Conservation (phyloP, 2,888 invertebrate species). For the Mythimna ferrago region DNA sequence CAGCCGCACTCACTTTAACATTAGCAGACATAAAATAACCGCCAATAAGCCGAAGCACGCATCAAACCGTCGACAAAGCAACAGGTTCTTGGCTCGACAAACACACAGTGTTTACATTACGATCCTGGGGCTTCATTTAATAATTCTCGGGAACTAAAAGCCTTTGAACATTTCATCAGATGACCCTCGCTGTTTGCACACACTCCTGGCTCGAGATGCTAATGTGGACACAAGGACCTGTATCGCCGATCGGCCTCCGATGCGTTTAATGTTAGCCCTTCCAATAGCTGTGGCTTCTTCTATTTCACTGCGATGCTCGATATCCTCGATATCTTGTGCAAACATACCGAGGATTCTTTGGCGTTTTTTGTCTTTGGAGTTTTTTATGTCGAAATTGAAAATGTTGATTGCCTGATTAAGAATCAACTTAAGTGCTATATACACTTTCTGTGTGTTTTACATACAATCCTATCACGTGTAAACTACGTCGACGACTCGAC, state of each 20-base stretch:
- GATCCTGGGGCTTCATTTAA: slow-evolving; percentile 90
- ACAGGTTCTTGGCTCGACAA: slow-evolving; percentile 89
- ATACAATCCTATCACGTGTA: slow-evolving; percentile 2
- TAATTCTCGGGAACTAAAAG: slow-evolving; percentile 91
- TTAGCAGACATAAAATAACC: slow-evolving; percentile 89
- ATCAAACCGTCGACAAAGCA: slow-evolving; percentile 89
- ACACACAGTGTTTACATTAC: slow-evolving; percentile 89
- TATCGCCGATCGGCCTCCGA: slow-evolving; percentile 89
- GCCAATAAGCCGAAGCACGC: slow-evolving; percentile 89
- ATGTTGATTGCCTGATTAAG: slow-evolving; percentile 17
- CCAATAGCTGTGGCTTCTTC: slow-evolving; percentile 84
- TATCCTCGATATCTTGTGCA: slow-evolving; percentile 81
- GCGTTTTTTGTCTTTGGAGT: slow-evolving; percentile 54
- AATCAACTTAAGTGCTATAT: slow-evolving; percentile 4
- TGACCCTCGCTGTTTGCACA: slow-evolving; percentile 90
- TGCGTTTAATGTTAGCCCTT: slow-evolving; percentile 87
- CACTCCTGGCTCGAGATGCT: slow-evolving; percentile 89
- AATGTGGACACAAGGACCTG: slow-evolving; percentile 91
- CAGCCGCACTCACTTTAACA: slow-evolving; percentile 85
- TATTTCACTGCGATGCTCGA: slow-evolving; percentile 84
- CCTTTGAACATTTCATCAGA: slow-evolving; percentile 91
- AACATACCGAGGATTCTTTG: slow-evolving; percentile 73
- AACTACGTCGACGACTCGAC: slow-evolving; percentile 1
- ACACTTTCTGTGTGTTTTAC: not conserved
- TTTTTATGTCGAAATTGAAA: slow-evolving; percentile 39